Conservation (phyloP, 2,797 vertebrate species). For the Natrix natrix region DNA sequence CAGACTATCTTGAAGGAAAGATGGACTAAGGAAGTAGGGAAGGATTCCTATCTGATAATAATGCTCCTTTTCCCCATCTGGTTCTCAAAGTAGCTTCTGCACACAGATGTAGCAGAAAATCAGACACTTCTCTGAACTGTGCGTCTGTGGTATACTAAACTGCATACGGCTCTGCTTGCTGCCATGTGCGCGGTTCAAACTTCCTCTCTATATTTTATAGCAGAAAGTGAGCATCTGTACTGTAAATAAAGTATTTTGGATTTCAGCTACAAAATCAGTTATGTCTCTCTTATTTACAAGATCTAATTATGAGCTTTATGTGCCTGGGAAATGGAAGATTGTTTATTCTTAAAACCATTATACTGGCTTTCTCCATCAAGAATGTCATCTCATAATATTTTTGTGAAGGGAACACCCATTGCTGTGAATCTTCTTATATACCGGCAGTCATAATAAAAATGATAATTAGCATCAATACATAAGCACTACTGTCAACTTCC, state of each 20-base stretch:
- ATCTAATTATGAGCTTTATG: neutral
- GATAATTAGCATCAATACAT: neutral
- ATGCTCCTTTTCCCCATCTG: neutral
- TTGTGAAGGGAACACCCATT: neutral
- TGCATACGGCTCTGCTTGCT: neutral
- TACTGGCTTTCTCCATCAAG: neutral
- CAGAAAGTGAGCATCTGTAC: neutral
- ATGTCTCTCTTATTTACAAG: neutral
- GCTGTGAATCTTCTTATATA: neutral
- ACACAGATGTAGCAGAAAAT: neutral
- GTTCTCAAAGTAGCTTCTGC: neutral
- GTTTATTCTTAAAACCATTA: neutral
- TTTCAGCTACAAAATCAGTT: neutral
- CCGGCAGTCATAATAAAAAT: neutral
- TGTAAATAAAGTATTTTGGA: neutral
- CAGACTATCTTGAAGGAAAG: neutral
- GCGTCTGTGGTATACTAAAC: neutral
- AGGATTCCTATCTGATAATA: neutral
- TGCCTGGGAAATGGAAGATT: neutral
- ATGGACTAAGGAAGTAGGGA: neutral
- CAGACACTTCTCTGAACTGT: neutral
- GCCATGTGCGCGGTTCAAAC: neutral
- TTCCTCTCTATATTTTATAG: neutral
- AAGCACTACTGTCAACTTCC: neutral
- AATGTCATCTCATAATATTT: neutral